Evolutionary conservation across 2,888 invertebrate genomes (phyloP), one percentile per base, ranked within the genome.

Genomic region (Lasius fuliginosus): DNA sequence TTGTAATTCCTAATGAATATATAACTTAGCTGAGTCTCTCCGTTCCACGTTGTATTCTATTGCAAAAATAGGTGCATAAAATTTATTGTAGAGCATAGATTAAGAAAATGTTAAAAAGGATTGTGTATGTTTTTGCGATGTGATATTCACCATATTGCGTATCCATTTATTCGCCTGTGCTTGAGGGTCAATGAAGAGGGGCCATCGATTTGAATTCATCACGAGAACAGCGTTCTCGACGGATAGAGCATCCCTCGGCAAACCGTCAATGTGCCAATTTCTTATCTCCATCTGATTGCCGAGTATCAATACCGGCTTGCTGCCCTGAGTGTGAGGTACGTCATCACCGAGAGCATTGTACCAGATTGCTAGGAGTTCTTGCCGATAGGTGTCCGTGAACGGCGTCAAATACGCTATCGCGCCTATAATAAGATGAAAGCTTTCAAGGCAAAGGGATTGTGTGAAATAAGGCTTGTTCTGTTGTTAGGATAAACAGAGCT

Each of bases 151-250:
- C 97, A 98, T 97, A 91, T 98, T 98, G 90, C 98, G 97, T 53
- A 99, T 97, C 98, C 98, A 99, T 94, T 98, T 98, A 93, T 98
- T 98, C 46, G 98, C 99, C 94, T 99, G 98, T 12, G 97, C 97
- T 95, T 99, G 98, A 0, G 99, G 99, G 95, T 99, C 99, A 88
- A 99, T 98, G 94, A 99, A 97, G 53, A 99, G 96, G 1, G 99
- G 98, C 97, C 98, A 99, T 53, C 98, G 96, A 27, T 97, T 96
- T 0, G 98, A 98, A 95, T 97, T 97, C 62, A 96, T 96, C 87
- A 98, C 97, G 85, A 99, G 96, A 67, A 99, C 97, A 3, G 98
- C 98, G 85, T 98, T 99, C 95, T 99, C 98, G 53, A 98, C 97
- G 0, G 98, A 98, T 90, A 98, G 96, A 15, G 96, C 96, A 94